A percentile compares a stretch with the other conserved stretches of the same genome.
phyloP scores from a whole-genome alignment of 2,797 vertebrate species.

The Lindbergichthys nudifrons region DNA sequence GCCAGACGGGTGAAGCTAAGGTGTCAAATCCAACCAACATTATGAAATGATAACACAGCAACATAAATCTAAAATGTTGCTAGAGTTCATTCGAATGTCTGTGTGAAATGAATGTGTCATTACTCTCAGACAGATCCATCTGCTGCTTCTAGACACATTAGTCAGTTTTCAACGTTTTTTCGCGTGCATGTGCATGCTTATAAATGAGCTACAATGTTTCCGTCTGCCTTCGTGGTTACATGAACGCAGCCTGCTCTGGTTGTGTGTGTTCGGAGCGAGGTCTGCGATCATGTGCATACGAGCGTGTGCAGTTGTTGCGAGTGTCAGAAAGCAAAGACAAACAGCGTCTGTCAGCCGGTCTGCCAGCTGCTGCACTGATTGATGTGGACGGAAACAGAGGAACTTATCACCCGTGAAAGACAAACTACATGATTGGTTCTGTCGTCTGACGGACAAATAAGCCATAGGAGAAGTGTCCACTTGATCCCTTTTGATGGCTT shows the following conservation, averaged over 20 bases:
- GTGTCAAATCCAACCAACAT: constrained; percentile 10
- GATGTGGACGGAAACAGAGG: constrained; percentile 73
- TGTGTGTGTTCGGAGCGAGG: constrained; percentile 8
- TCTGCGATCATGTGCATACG: constrained; percentile 38
- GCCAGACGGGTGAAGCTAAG: background rate
- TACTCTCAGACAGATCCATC: constrained; percentile 70
- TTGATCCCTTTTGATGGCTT: constrained; percentile 9
- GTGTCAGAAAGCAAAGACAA: constrained; percentile 75
- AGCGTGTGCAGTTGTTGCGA: constrained; percentile 51
- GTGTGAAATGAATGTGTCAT: constrained; percentile 56
- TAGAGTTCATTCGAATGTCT: constrained; percentile 53
- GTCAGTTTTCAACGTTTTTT: constrained; percentile 43
- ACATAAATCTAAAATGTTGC: constrained; percentile 40
- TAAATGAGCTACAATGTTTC: constrained; percentile 31
- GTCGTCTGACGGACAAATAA: constrained; percentile 64
- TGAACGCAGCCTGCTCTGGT: constrained; percentile 19
- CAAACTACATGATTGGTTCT: constrained; percentile 60
- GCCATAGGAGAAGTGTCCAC: constrained; percentile 38
- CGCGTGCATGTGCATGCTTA: constrained; percentile 10
- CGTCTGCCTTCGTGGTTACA: constrained; percentile 42
- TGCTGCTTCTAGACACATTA: constrained; percentile 62
- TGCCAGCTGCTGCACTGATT: constrained; percentile 78
- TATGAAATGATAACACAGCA: constrained; percentile 7
- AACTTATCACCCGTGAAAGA: constrained; percentile 79
- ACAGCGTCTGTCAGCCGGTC: constrained; percentile 74